Evolutionary conservation across 2,797 vertebrate genomes (phyloP), one percentile per base, ranked within the genome.

Genomic region (Microhierax caerulescens): DNA sequence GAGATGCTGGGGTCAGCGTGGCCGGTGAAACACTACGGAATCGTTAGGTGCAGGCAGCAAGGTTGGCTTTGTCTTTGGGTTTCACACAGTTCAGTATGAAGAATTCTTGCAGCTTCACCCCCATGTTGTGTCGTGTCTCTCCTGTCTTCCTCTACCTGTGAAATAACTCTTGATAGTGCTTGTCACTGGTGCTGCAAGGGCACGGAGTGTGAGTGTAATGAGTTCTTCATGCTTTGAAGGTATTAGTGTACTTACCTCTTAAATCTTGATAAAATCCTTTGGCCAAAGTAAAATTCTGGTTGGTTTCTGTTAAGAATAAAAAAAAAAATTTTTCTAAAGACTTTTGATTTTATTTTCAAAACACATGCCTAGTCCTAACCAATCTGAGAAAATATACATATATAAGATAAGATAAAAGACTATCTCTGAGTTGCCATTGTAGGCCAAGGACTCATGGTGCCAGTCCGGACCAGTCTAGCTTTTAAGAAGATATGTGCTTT

Each of bases 401-500:
- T 41, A 41, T 41, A 13, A 41, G 39, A 83, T 91, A 88, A 97
- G 86, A 96, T 23, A 53, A 96, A 97, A 96, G 4, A 47, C 77
- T 75, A 95, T 96, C 96, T 96, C 83, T 72, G 93, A 95, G 85
- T 95, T 97, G 90, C 92, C 65, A 7, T 48, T 81, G 75, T 95
- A 97, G 94, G 94, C 89, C 96, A 97, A 95, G 90, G 79, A 92
- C 88, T 96, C 94, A 84, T 50, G n/a, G 64, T 97, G 89, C 93
- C 90, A 96, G 88, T 88, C 88, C 92, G 82, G 92, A 95, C 94
- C 95, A 95, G 81, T 97, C 57, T 22, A 19, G 61, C 64, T 97
- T 95, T 97, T 95, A 76, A 94, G 91, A 97, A 78, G 85, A 82
- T 94, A 69, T 14, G 3, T 80, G 64, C 83, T 95, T 97, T 96